A percentile compares a stretch with the other conserved stretches of the same genome.
Conservation (phyloP, 2,888 invertebrate species). For the Merodon equestris region DNA sequence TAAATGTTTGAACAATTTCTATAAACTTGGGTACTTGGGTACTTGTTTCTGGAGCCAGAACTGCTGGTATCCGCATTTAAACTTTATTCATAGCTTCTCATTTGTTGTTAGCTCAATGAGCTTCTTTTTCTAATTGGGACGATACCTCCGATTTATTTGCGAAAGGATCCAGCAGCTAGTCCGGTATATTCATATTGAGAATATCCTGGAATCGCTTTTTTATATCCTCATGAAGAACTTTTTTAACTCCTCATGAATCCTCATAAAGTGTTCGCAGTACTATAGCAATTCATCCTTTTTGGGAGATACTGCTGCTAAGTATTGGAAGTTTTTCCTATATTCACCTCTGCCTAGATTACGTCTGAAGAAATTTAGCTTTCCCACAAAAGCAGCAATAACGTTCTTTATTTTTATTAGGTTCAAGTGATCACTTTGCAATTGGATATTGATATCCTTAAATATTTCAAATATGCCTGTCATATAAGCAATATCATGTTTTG, state of each 20-base stretch:
- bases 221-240: conserved; percentile 5
- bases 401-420: conserved; percentile 2
- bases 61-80: not conserved
- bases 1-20: too few relatives aligned
- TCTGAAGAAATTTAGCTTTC: conserved; percentile 1
- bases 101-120: conserved; percentile 5
- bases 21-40: too few relatives aligned
- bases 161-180: conserved; percentile 8
- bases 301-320: not conserved
- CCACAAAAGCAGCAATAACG: conserved; percentile 1
- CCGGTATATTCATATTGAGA: conserved; percentile 2
- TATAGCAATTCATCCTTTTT: conserved; percentile 1
- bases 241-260: too few relatives aligned
- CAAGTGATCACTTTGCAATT: too few relatives aligned
- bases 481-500: too few relatives aligned
- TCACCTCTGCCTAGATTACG: conserved; percentile 5
- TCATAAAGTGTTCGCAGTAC: not conserved
- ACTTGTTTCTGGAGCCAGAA: too few relatives aligned
- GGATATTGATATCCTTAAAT: too few relatives aligned
- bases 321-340: not conserved
- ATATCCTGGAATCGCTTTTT: conserved; percentile 13
- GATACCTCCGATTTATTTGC: not conserved
- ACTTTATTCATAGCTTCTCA: conserved; percentile 2
- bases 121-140: conserved; percentile 4
- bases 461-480: too few relatives aligned